Conservation (phyloP, 2,113 vertebrate species). For the Osmerus eperlanus region DNA sequence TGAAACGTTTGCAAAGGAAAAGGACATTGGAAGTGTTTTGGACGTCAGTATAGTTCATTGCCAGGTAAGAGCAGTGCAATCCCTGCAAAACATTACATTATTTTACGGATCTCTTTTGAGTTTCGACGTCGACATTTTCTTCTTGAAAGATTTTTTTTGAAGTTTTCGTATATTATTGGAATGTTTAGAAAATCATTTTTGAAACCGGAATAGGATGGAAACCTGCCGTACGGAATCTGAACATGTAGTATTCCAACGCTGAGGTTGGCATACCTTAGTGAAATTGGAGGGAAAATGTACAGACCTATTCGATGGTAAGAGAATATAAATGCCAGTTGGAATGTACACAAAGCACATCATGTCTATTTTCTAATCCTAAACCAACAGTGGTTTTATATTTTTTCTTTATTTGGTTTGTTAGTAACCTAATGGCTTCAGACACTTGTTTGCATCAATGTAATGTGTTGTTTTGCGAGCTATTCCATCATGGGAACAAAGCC, state of each 20-base stretch:
- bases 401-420: constrained; percentile 38
- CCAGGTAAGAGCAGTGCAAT: too few relatives aligned
- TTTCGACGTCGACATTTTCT: not conserved
- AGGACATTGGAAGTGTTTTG: constrained; percentile 12
- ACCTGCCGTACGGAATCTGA: too few relatives aligned
- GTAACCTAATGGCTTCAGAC: constrained; percentile 70
- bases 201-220: too few relatives aligned
- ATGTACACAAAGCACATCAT: constrained; percentile 46
- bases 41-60: too few relatives aligned
- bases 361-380: constrained; percentile 44
- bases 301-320: constrained; percentile 45
- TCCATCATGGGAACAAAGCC: constrained; percentile 38
- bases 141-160: not conserved
- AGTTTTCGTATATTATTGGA: constrained; percentile 5
- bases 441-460: constrained; percentile 70
- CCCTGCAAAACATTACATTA: not conserved
- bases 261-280: constrained; percentile 8
- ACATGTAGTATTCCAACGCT: not conserved
- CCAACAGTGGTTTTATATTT: constrained; percentile 36
- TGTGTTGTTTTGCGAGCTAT: constrained; percentile 52
- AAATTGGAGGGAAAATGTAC: constrained; percentile 42
- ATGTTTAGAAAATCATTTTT: not conserved
- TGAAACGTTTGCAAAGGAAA: constrained; percentile 3
- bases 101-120: not conserved
- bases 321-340: constrained; percentile 28